phyloP scores from a whole-genome alignment of 2,888 invertebrate genomes.

The Aporophyla nigra region DNA sequence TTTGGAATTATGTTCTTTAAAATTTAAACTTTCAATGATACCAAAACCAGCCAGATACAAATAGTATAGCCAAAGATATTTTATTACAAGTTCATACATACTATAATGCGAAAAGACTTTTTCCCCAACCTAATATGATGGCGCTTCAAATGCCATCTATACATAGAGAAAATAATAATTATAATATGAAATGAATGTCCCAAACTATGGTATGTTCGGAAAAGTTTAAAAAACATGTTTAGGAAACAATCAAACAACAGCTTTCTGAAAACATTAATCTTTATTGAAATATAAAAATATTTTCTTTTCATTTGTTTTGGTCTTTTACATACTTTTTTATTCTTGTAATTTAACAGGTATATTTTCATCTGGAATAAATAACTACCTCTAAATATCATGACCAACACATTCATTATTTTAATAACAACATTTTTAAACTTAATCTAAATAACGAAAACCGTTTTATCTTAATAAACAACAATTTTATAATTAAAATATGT shows the following conservation, averaged over 20 bases:
- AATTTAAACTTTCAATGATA: no score
- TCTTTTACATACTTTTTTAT: neutral
- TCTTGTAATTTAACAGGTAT: neutral
- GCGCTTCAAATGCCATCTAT: no score
- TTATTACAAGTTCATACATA: no score
- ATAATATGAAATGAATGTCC: no score
- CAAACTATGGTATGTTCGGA: no score
- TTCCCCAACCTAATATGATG: no score
- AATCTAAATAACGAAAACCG: slow-evolving; percentile 16
- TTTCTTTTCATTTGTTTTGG: slow-evolving; percentile 26
- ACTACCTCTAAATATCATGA: neutral
- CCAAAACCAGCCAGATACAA: no score
- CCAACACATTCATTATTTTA: neutral
- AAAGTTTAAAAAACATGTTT: no score
- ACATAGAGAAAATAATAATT: no score
- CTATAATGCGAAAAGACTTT: no score
- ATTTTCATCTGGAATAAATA: neutral
- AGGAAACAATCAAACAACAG: slow-evolving; percentile 15
- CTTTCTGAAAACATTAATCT: slow-evolving; percentile 34
- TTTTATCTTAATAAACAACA: slow-evolving; percentile 16
- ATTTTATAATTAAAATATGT: slow-evolving; percentile 7
- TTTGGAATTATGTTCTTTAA: no score
- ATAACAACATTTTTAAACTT: slow-evolving; percentile 14
- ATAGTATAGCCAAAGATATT: no score
- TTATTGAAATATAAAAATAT: slow-evolving; percentile 50